Conservation (phyloP, 2,113 vertebrate genomes). For the Leucopsar rothschildi region DNA sequence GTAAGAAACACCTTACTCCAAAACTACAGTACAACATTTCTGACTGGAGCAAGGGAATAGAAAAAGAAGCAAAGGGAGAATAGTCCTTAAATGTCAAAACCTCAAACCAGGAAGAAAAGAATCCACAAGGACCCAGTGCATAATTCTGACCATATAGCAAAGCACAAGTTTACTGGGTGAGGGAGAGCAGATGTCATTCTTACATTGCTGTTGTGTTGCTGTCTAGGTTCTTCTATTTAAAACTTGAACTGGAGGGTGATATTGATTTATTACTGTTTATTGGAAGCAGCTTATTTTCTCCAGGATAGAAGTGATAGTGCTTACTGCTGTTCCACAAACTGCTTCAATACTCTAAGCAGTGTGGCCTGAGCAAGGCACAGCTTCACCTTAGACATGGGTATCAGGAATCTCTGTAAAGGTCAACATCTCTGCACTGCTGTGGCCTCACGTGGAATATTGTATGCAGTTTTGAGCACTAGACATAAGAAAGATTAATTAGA, state of each 20-base stretch:
- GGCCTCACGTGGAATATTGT: neutral
- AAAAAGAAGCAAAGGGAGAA: neutral
- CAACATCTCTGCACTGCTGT: neutral
- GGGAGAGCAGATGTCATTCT: neutral
- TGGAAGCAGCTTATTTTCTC: neutral
- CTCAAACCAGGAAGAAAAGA: neutral
- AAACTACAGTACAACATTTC: neutral
- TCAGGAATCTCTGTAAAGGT: neutral
- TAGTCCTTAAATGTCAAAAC: neutral
- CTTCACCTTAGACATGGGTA: neutral
- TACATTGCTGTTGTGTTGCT: neutral
- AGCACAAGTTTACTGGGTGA: neutral
- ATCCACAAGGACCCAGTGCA: neutral
- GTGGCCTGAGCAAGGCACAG: neutral
- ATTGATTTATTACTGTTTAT: neutral
- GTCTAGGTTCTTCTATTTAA: neutral
- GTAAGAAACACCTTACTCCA: neutral
- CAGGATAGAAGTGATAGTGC: neutral
- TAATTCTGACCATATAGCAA: rapidly evolving
- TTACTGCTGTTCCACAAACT: neutral
- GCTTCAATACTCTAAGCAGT: neutral
- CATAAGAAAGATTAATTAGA: too few species aligned
- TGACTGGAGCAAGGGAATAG: neutral
- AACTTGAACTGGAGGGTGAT: neutral
- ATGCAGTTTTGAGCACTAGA: neutral